Conservation (phyloP, 92 coral and sea anemone genomes). For the Epizoanthus stellaris region DNA sequence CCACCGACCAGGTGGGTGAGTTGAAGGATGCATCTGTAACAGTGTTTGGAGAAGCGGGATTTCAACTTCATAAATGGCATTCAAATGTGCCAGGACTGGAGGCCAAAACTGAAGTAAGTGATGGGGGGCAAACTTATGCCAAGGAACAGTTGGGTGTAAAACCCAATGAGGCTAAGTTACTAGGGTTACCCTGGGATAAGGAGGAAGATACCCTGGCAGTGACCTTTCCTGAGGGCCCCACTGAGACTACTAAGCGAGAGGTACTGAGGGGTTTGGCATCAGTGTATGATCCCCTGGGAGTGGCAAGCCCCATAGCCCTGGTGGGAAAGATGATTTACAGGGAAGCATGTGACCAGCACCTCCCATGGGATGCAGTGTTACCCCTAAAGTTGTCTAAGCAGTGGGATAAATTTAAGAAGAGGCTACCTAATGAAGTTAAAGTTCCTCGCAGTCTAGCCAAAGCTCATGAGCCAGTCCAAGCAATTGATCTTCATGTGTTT, state of each 20-base stretch:
- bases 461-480: conserved; percentile 30
- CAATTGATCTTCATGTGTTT: conserved; percentile 52
- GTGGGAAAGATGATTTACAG: conserved; percentile 57
- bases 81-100: conserved; percentile 70
- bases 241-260: conserved; percentile 43
- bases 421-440: conserved; percentile 35
- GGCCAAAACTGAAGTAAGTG: conserved; percentile 33
- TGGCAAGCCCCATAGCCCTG: conserved; percentile 52
- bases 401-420: conserved; percentile 53
- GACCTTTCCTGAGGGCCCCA: conserved; percentile 38
- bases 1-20: conserved; percentile 45
- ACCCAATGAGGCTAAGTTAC: conserved; percentile 52
- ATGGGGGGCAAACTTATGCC: conserved; percentile 59
- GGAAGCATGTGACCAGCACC: conserved; percentile 54
- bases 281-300: conserved; percentile 58
- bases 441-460: conserved; percentile 52
- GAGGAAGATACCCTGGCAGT: conserved; percentile 45
- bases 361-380: conserved; percentile 50
- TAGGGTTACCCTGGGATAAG: conserved; percentile 65
- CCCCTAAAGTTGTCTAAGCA: conserved; percentile 11
- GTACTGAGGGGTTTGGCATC: conserved; percentile 26
- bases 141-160: conserved; percentile 65
- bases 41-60: conserved; percentile 62
- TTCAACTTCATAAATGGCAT: conserved; percentile 71
- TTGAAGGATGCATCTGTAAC: conserved; percentile 54